Percentiles rank a stretch among this genome's conserved stretches.
These are phyloP conservation scores for Potorous gilbertii DNA, from an alignment of 2,797 vertebrate species.

Conservation along the genomic window DNA sequence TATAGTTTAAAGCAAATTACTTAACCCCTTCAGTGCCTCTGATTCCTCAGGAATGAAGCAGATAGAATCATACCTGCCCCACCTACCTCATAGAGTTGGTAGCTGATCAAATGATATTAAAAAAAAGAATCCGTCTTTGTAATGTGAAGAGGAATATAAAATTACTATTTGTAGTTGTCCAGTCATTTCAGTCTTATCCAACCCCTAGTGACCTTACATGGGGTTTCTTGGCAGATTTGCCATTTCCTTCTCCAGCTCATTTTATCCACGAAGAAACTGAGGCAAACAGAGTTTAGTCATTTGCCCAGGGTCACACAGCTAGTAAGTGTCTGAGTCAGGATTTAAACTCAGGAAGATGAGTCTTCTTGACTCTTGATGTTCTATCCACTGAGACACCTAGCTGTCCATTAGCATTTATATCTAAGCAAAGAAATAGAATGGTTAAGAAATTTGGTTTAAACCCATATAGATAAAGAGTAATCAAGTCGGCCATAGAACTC, in stretches of 20 bases:
- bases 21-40: neutral
- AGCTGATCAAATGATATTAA: slow-evolving; percentile 1
- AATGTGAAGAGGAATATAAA: neutral
- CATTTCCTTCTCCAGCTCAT: neutral
- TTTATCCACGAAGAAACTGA: neutral
- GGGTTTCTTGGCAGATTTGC: neutral
- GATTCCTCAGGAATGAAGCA: slow-evolving; percentile 1
- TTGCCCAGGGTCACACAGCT: neutral
- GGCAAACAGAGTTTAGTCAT: neutral
- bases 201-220: neutral
- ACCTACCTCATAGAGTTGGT: slow-evolving; percentile 3
- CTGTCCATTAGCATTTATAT: neutral
- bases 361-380: neutral
- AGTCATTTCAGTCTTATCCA: neutral
- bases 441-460: too few species aligned
- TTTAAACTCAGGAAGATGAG: neutral
- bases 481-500: too few species aligned
- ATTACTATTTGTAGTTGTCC: neutral
- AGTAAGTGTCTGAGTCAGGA: neutral
- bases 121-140: neutral
- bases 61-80: slow-evolving; percentile 34
- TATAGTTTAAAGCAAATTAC: neutral
- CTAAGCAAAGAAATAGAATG: neutral
- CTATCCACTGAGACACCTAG: neutral
- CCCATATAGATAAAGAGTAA: too few species aligned